A percentile compares a stretch with the other conserved stretches of the same genome.
These are phyloP conservation scores for Sceloporus undulatus DNA, from an alignment of 2,113 vertebrate genomes.

Conservation along the genomic window DNA sequence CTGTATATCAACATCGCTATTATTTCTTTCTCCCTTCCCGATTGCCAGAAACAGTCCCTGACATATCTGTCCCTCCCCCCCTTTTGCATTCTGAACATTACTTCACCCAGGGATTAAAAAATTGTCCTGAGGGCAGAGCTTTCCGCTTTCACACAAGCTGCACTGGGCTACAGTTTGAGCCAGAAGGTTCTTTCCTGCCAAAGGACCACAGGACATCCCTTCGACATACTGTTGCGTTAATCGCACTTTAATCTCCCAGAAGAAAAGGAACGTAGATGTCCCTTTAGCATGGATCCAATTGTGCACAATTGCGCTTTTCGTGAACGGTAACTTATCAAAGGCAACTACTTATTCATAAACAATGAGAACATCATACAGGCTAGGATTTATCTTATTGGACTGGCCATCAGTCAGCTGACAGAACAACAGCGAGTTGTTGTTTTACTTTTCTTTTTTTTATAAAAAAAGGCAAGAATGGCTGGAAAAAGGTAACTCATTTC, in stretches of 20 bases:
- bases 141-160: neutral
- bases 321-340: neutral
- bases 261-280: neutral
- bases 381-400: neutral
- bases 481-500: neutral
- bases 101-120: fast-evolving
- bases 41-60: neutral
- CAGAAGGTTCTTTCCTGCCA: fast-evolving
- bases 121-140: fast-evolving
- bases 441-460: too few relatives aligned
- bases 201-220: neutral
- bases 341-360: neutral
- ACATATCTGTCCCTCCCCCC: neutral
- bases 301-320: neutral
- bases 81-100: neutral
- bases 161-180: neutral
- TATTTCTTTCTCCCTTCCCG: neutral
- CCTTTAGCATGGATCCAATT: neutral
- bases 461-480: neutral
- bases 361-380: neutral
- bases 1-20: conserved; percentile 7
- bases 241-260: neutral
- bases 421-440: neutral
- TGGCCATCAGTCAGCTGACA: neutral
- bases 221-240: fast-evolving